Base-by-base conservation (phyloP, 2,888 invertebrate genomes). In the Drosophila villosipedis region DNA sequence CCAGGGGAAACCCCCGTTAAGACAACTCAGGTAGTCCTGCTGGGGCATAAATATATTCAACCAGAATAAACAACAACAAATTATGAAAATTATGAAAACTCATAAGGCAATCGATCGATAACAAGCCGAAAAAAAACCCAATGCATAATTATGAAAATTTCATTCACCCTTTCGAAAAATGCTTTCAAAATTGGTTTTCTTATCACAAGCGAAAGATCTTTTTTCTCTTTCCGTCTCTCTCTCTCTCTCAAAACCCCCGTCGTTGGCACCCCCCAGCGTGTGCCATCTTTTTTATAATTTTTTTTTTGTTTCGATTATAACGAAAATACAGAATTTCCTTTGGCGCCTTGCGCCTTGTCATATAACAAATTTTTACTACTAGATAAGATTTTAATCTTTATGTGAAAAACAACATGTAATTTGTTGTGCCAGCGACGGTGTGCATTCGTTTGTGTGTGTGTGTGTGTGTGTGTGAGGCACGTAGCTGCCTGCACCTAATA, bases 311-410 rank as follows among this genome's bases (percentile, higher is more conserved):
- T 80, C 78, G 71, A 86, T 83, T 85, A 82, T 67, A 86, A 80
- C 82, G 57, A 76, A 71, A 77, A 69, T 72, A 69, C 64, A 60
- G 63, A 73, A 76, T 79, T 90, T 77, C 86, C 75, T 88, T 88
- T 91, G 88, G 80, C 85, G 80, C 69, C 69, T 78, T 78, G 90
- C 84, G 90, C 83, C 84, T 88, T 88, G 81, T 82, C 91, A 76
- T 91, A 83, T 89, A 90, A 90, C 83, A 85, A 88, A 88, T 83
- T 83, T 90, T 90, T 90, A 85, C 89, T 88, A 83, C 83, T 82
- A 80, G 92, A 92, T 92, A 92, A 91, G 91, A 92, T 92, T 84
- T 78, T 89, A 91, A 92, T 92, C 91, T 92, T 91, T 91, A 91
- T 91, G 91, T 91, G 90, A 91, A 91, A 85, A 92, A 92, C 90